phyloP scores from a whole-genome alignment of 1,140 invertebrate species.

The Chrysomallon squamiferum region DNA sequence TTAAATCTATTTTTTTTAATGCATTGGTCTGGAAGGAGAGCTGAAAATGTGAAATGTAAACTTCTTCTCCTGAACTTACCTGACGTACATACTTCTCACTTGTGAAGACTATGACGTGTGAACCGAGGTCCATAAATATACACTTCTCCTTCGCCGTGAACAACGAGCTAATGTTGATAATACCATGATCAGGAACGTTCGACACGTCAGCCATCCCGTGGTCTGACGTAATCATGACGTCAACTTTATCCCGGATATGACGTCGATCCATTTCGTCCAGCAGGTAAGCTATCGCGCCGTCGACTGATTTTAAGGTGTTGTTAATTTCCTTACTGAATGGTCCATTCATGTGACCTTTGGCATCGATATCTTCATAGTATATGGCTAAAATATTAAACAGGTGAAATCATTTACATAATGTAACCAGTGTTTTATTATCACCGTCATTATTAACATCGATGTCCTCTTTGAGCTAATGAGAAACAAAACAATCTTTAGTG shows the following conservation, averaged over 20 bases:
- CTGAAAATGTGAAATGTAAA: too few relatives aligned
- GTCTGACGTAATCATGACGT: background rate
- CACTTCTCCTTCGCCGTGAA: background rate
- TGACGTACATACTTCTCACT: background rate
- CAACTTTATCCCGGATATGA: background rate
- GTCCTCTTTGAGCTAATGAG: too few relatives aligned
- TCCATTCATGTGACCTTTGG: slow-evolving; percentile 44
- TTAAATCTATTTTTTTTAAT: too few relatives aligned
- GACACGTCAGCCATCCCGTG: background rate
- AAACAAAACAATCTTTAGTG: too few relatives aligned
- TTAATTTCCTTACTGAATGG: slow-evolving; percentile 28
- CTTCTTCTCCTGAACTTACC: background rate
- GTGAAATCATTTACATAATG: too few relatives aligned
- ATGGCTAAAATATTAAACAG: too few relatives aligned
- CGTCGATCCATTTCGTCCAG: background rate
- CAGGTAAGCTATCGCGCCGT: background rate
- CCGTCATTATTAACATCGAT: too few relatives aligned
- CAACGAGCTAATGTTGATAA: background rate
- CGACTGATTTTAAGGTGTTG: slow-evolving; percentile 17
- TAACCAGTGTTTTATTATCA: too few relatives aligned
- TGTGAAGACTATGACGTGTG: background rate
- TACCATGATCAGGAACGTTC: too few relatives aligned
- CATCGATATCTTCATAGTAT: slow-evolving; percentile 44
- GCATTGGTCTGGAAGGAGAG: too few relatives aligned
- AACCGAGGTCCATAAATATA: background rate